Conservation (phyloP, 1,140 invertebrate species). For the Geopemphigus sp. region DNA sequence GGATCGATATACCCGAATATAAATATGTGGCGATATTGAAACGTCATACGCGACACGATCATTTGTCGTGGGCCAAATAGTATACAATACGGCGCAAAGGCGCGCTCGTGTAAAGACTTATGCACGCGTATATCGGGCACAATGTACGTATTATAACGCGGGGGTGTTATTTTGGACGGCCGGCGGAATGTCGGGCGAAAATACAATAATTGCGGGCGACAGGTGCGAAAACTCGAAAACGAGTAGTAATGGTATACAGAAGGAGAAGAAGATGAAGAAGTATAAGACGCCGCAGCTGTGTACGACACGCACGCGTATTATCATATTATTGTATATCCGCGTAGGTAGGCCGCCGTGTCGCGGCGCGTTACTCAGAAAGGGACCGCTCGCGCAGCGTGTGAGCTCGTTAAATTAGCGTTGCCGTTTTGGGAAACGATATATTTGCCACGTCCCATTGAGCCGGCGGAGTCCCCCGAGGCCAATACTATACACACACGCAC, state of each 20-base stretch:
- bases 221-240: constrained; percentile 25
- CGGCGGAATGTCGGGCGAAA: constrained; percentile 13
- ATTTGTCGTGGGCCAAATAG: constrained; percentile 13
- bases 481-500: too few species aligned
- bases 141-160: neutral
- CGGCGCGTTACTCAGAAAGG: neutral
- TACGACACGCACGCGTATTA: too few species aligned
- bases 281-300: constrained; percentile 41
- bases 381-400: constrained; percentile 46
- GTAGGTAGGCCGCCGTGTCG: neutral
- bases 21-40: too few species aligned
- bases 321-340: too few species aligned
- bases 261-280: neutral
- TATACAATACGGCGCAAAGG: neutral
- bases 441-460: constrained; percentile 48
- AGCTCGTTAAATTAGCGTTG: constrained; percentile 49
- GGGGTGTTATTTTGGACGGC: neutral
- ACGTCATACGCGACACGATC: too few species aligned
- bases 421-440: constrained; percentile 49
- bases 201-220: constrained; percentile 28
- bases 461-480: neutral
- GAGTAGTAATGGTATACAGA: too few species aligned
- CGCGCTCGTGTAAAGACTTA: neutral
- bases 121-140: neutral
- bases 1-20: too few species aligned